A percentile compares a stretch with the other conserved stretches of the same genome.
Evolutionary conservation across 2,113 vertebrate genomes (phyloP).

Genomic region (Ramphastos sulfuratus): DNA sequence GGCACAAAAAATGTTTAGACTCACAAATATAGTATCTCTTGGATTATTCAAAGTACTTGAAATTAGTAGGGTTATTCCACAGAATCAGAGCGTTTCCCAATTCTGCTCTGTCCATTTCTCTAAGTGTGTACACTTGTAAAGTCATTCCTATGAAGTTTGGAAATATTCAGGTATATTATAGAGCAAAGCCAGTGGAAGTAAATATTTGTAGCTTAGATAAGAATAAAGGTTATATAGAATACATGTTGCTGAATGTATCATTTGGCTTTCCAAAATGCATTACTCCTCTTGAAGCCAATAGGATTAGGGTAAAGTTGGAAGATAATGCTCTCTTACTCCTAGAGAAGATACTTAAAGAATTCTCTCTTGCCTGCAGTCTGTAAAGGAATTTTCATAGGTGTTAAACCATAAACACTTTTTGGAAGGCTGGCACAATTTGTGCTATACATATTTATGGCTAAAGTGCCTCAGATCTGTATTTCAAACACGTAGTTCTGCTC

Average conservation of each 20-base stretch:
- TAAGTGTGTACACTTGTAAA: background rate
- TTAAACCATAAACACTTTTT: slow-evolving; percentile 5
- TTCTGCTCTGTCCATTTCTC: background rate
- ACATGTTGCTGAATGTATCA: background rate
- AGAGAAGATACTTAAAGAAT: background rate
- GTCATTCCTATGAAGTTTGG: background rate
- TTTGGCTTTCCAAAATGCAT: background rate
- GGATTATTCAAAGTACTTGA: background rate
- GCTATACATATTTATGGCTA: background rate
- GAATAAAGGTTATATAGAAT: background rate
- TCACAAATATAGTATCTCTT: background rate
- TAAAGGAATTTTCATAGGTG: background rate
- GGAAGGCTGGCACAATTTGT: background rate
- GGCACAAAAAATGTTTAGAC: background rate
- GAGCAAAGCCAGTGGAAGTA: background rate
- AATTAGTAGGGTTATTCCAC: background rate
- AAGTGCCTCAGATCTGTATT: slow-evolving; percentile 1
- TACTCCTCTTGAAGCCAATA: background rate
- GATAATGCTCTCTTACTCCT: background rate
- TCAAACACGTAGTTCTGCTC: background rate
- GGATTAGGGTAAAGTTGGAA: background rate
- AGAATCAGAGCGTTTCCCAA: background rate
- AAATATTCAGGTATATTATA: background rate
- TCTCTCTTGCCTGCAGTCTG: background rate
- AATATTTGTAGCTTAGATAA: background rate